phyloP scores from a whole-genome alignment of 2,113 vertebrate genomes.

The Gulo gulo region DNA sequence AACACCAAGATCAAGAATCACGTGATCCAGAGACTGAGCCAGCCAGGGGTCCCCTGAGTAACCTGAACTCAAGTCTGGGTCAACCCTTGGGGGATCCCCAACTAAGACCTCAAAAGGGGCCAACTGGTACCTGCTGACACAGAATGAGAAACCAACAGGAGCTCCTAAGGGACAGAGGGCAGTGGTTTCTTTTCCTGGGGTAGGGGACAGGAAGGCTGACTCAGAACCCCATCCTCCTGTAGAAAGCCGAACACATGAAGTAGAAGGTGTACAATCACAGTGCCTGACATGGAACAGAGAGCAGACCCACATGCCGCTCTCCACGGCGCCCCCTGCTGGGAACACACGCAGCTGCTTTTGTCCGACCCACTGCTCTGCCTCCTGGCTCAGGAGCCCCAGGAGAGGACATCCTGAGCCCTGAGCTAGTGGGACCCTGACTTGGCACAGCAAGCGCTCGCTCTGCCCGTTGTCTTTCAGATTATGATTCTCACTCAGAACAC shows the following conservation, averaged over 20 bases:
- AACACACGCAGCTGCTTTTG: accelerated
- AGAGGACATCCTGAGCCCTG: accelerated
- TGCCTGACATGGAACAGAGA: accelerated
- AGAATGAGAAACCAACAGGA: accelerated
- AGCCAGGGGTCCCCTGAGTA: not conserved
- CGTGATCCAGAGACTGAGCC: not conserved
- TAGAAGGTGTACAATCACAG: accelerated
- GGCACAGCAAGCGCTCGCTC: accelerated
- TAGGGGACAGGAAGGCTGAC: not conserved
- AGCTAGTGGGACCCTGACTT: not conserved
- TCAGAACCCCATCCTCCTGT: accelerated
- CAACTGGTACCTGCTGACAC: not conserved
- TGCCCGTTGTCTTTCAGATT: accelerated
- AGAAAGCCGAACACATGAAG: no score
- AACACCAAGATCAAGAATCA: not conserved
- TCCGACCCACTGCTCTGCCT: no score
- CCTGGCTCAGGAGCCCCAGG: accelerated
- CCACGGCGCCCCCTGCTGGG: accelerated
- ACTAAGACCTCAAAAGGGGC: not conserved
- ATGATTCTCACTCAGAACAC: not conserved
- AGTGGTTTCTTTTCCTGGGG: no score
- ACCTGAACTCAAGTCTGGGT: not conserved
- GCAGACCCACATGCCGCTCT: accelerated
- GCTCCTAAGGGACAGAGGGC: accelerated
- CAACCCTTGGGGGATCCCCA: not conserved